A percentile compares a stretch with the other conserved stretches of the same genome.
These are phyloP conservation scores for Poecilia wingei DNA, from an alignment of 2,797 vertebrate species.

Conservation along the genomic window DNA sequence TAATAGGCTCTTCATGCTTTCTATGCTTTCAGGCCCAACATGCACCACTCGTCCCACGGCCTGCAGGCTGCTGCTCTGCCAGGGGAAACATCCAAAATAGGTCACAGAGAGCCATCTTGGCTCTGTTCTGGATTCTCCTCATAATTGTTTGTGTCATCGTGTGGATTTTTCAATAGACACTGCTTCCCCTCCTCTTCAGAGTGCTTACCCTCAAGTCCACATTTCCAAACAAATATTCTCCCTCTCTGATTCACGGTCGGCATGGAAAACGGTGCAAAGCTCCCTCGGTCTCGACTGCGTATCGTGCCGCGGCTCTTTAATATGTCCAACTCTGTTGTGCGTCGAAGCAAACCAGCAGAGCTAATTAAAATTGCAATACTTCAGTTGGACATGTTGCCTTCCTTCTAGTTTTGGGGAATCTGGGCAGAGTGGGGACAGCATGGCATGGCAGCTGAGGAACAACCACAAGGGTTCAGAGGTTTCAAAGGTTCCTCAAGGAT, in stretches of 20 bases:
- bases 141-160: conserved; percentile 79
- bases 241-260: conserved; percentile 35
- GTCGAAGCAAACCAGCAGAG: conserved; percentile 24
- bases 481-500: not conserved
- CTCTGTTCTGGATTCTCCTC: conserved; percentile 72
- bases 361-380: conserved; percentile 41
- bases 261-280: conserved; percentile 19
- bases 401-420: conserved; percentile 52
- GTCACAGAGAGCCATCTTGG: conserved; percentile 76
- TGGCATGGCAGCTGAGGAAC: not conserved
- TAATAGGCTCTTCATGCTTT: conserved; percentile 62
- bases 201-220: conserved; percentile 70
- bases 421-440: conserved; percentile 36
- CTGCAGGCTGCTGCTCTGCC: conserved; percentile 28
- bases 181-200: conserved; percentile 70
- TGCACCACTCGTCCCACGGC: conserved; percentile 24
- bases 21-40: conserved; percentile 52
- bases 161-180: conserved; percentile 73
- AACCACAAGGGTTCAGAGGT: not conserved
- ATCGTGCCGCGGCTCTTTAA: conserved; percentile 16
- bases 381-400: conserved; percentile 41
- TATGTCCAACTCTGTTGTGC: conserved; percentile 30
- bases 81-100: conserved; percentile 71
- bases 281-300: conserved; percentile 26
- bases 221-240: conserved; percentile 74